Evolutionary conservation across 1,140 invertebrate genomes (phyloP), one percentile per base, ranked within the genome.

Genomic region (Bombus confusus): DNA sequence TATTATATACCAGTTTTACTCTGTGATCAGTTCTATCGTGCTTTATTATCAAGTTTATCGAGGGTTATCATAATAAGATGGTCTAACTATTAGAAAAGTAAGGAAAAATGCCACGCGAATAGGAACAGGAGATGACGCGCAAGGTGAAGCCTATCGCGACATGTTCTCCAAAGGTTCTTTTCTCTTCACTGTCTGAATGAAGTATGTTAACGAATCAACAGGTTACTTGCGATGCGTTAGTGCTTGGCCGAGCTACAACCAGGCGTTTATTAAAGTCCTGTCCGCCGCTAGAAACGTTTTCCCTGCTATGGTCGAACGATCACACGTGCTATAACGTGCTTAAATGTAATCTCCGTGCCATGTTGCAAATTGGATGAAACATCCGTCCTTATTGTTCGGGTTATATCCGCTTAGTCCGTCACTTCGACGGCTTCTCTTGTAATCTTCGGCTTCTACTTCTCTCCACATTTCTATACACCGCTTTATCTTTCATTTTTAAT

Each of bases 151-250:
- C 43, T 34, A n/a, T 39, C 59, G 64, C 43, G 66, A 41, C 77
- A 64, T 71, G 69, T 41, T 80, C 69, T 31, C 68, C 31, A 52
- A 73, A 72, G 41, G 47, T 25, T 80, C 37, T 77, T 78, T 62
- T 64, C 69, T 62, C 39, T 62, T 41, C 69, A 62, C 43, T 52
- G 47, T 52, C 47, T 86, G 85, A 92, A 92, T 90, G 81, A 92
- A 89, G 76, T 86, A 84, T 86, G 80, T 88, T 91, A 86, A 92
- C 79, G 90, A 91, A 91, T 92, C 91, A 91, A 91, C 91, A 91
- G 90, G 90, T 91, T 91, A 87, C 83, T 84, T 31, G 57, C 80
- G 62, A 82, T 39, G 64, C 52, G 81, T 64, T 39, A 41, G 47
- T 47, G 57, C 76, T 77, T 37, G 72, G 39, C 8, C n/a, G 43